Evolutionary conservation across 2,113 vertebrate genomes (phyloP).

Genomic region (Brachionichthys hirsutus): DNA sequence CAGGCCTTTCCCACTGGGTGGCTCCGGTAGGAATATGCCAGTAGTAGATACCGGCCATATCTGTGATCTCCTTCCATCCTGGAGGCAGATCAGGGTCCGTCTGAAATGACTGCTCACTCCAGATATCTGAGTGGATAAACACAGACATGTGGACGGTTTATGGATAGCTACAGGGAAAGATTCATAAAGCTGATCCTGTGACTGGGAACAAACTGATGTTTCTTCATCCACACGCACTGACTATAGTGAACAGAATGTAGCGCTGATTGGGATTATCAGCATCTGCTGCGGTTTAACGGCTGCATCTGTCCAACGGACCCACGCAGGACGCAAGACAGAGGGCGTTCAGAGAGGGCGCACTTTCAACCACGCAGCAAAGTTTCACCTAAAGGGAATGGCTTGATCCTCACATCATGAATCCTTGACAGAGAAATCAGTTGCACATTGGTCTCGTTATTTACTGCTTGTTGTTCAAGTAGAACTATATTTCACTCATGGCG

Average conservation of each 20-base stretch:
- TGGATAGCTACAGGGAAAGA: not conserved
- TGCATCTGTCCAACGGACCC: conserved; percentile 4
- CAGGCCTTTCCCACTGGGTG: conserved; percentile 95
- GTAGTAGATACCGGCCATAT: conserved; percentile 93
- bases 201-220: not conserved
- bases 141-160: not conserved
- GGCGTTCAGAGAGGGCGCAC: no score
- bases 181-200: not conserved
- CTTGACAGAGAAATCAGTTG: no score
- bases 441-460: no score
- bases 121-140: conserved; percentile 82
- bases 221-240: not conserved
- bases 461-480: no score
- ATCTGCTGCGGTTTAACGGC: conserved; percentile 36
- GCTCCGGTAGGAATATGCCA: conserved; percentile 98
- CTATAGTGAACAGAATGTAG: conserved; percentile 12
- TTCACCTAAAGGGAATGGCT: no score
- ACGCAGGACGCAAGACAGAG: not conserved
- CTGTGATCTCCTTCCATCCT: conserved; percentile 96
- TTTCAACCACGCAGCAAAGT: no score
- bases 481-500: no score
- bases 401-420: no score
- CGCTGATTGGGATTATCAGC: conserved; percentile 37
- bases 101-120: conserved; percentile 94
- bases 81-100: conserved; percentile 94